phyloP scores from a whole-genome alignment of 2,797 vertebrate species.

The Gephyroberyx darwinii region DNA sequence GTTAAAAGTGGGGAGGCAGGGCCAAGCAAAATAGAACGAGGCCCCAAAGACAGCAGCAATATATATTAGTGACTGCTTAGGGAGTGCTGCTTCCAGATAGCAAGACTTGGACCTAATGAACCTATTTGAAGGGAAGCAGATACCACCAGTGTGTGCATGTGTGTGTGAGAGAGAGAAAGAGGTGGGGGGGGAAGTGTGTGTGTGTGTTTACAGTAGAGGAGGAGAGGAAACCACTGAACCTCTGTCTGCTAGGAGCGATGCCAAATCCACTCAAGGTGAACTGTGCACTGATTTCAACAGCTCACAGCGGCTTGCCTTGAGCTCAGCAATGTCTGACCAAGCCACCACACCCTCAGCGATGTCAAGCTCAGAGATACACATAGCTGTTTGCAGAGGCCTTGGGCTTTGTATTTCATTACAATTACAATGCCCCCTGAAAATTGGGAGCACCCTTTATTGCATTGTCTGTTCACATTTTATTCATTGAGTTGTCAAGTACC shows the following conservation, averaged over 20 bases:
- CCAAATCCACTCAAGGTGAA: conserved; percentile 64
- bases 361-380: conserved; percentile 20
- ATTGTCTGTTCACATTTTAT: no score
- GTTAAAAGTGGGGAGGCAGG: conserved; percentile 15
- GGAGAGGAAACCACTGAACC: conserved; percentile 44
- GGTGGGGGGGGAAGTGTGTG: neutral
- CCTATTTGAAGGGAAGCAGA: conserved; percentile 58
- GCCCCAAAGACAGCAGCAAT: conserved; percentile 34
- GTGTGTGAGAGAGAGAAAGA: neutral
- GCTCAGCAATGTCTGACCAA: conserved; percentile 35
- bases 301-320: conserved; percentile 34
- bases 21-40: conserved; percentile 54
- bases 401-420: conserved; percentile 21
- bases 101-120: conserved; percentile 54
- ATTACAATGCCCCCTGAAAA: neutral
- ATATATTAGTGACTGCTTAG: conserved; percentile 39
- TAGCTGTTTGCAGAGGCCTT: conserved; percentile 24
- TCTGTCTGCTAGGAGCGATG: conserved; percentile 31
- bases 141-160: conserved; percentile 15
- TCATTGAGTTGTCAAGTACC: no score
- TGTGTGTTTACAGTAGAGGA: conserved; percentile 45
- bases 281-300: conserved; percentile 50
- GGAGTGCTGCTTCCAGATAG: conserved; percentile 42
- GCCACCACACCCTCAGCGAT: conserved; percentile 31
- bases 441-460: no score